Base-by-base conservation (phyloP, 2,888 invertebrate species). In the Athripsodes cinereus region DNA sequence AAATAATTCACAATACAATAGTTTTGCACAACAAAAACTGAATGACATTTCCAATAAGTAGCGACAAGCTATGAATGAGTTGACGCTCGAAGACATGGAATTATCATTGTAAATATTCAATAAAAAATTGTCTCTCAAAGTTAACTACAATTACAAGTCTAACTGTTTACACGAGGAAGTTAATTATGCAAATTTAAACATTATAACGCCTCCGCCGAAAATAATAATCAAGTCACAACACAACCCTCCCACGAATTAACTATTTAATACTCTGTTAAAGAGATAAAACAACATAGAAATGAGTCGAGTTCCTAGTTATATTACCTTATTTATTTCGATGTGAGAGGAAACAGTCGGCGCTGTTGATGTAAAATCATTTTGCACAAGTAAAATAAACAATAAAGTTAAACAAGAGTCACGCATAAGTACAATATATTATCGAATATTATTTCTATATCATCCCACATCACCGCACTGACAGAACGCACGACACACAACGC, bases 231-330 rank as follows among this genome's bases (percentile, higher is more conserved):
- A 40, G 40, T 40, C 40, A 49, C 34, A 26, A 52, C 53, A 48
- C 51, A 47, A 58, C 58, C 53, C 54, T 58, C 58, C 58, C 58
- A 58, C 58, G 54, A 40, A 53, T 51, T 13, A 40, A 40, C 40
- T 40, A 40, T 40, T 40, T 40, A 40, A 40, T 13, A 8, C 40
- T 40, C 40, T 3, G 13, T 40, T 2, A 40, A n/a, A n/a, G n/a
- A 40, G n/a, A n/a, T 40, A 13, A 40, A 40, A 13, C 16, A 40
- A 8, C 40, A 13, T 40, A n/a, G 2, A 40, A 40, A 40, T 40
- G 8, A 13, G 3, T 13, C 16, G 13, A 40, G 13, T 13, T 40
- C 40, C 2, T 8, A 8, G 40, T 13, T 8, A n/a, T n/a, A 40
- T n/a, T 40, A 40, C 40, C 40, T 40, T 13, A 3, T n/a, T 8